Percentiles rank a stretch among this genome's conserved stretches.
Conservation (phyloP, 1,140 invertebrate species). For the Lepidurus packardi region DNA sequence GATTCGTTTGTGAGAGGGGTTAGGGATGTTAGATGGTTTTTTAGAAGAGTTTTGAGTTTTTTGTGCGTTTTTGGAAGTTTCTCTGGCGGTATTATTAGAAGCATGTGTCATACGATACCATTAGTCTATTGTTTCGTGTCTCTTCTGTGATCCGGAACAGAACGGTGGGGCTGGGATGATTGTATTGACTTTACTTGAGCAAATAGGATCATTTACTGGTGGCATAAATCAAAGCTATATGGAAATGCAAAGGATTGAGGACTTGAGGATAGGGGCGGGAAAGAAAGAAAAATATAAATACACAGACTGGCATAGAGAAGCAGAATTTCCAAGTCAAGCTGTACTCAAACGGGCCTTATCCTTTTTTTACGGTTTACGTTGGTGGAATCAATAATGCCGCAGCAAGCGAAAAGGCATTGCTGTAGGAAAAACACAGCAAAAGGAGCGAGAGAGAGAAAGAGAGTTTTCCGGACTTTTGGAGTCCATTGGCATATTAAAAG, state of each 20-base stretch:
- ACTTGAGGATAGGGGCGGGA: no score
- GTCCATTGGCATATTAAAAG: slow-evolving; percentile 10
- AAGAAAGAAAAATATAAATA: no score
- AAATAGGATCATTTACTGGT: slow-evolving; percentile 1
- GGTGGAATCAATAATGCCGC: background rate
- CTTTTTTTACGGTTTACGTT: background rate
- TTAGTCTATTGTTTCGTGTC: background rate
- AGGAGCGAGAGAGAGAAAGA: background rate
- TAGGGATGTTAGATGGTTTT: no score
- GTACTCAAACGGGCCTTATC: background rate
- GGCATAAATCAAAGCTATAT: background rate
- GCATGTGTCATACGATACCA: background rate
- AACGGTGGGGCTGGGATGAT: background rate
- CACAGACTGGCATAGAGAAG: background rate
- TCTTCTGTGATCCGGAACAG: background rate
- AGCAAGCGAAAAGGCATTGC: background rate
- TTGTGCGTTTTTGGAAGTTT: no score
- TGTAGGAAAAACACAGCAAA: background rate
- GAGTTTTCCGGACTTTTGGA: background rate
- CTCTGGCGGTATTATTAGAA: no score
- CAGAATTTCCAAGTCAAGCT: slow-evolving; percentile 10
- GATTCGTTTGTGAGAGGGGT: no score
- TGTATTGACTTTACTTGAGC: slow-evolving; percentile 6
- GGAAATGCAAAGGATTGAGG: no score
- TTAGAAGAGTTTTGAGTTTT: no score